These are phyloP conservation scores for Thereuonema tuberculata DNA, from an alignment of 1,140 invertebrate genomes.

Conservation along the genomic window DNA sequence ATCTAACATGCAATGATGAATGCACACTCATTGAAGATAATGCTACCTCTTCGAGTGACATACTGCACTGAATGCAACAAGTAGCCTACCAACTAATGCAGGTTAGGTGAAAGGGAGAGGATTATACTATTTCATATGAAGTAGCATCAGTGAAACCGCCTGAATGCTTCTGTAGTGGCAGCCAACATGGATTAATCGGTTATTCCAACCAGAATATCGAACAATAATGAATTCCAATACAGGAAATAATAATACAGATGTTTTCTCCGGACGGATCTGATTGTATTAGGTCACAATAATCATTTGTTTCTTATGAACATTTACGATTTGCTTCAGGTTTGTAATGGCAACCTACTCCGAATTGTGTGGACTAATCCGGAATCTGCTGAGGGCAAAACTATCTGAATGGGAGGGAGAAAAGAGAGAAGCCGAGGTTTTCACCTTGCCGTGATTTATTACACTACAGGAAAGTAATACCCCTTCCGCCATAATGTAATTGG, in stretches of 20 bases:
- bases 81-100: neutral
- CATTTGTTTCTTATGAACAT: neutral
- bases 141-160: neutral
- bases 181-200: neutral
- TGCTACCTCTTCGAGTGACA: no score
- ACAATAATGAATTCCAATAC: neutral
- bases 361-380: neutral
- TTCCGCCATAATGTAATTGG: no score
- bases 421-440: no score
- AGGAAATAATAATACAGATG: neutral
- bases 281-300: neutral
- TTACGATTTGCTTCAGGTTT: neutral
- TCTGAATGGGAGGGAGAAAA: no score
- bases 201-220: neutral
- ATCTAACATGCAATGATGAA: no score
- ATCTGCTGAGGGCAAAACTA: no score
- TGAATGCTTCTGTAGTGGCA: neutral
- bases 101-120: neutral
- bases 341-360: neutral
- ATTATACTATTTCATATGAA: neutral
- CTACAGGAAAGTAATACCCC: no score
- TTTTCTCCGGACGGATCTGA: neutral
- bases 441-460: no score
- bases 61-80: no score
- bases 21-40: no score